Percentiles rank a stretch among this genome's conserved stretches.
Conservation (phyloP, 2,797 vertebrate genomes). For the Peromyscus eremicus region DNA sequence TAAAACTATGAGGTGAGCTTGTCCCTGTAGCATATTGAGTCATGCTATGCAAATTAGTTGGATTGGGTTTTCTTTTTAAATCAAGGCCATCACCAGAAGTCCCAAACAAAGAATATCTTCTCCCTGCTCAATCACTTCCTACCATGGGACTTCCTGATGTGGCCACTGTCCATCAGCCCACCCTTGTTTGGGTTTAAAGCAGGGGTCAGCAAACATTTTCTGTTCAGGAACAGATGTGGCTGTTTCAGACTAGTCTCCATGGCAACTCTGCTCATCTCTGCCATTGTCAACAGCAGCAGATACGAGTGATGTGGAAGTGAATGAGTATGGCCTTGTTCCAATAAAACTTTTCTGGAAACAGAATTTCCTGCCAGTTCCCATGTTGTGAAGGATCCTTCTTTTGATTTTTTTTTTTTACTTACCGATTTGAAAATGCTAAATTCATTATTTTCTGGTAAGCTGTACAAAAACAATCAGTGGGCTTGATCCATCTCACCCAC, state of each 20-base stretch:
- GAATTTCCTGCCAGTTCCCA: constrained; percentile 16
- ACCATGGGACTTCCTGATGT: not conserved
- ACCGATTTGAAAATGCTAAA: constrained; percentile 48
- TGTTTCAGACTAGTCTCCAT: not conserved
- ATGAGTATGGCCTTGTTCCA: not conserved
- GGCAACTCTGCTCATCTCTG: not conserved
- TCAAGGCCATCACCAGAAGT: not conserved
- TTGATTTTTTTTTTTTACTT: constrained; percentile 6
- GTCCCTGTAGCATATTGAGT: constrained; percentile 45
- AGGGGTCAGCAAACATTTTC: not conserved
- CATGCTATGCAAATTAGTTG: constrained; percentile 26
- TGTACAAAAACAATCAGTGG: not conserved
- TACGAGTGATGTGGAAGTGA: not conserved
- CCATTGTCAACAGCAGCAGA: not conserved
- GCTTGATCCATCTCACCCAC: not conserved
- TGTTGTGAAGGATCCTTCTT: constrained; percentile 17
- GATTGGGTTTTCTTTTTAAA: constrained; percentile 54
- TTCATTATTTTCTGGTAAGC: not conserved
- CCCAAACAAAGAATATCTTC: not conserved
- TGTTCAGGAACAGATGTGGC: not conserved
- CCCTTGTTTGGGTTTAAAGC: not conserved
- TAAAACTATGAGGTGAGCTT: constrained; percentile 59
- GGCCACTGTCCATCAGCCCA: not conserved
- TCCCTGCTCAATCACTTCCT: not conserved
- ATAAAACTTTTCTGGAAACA: constrained; percentile 9